Conservation (phyloP, 1,140 invertebrate species). For the Scylla paramamosain region DNA sequence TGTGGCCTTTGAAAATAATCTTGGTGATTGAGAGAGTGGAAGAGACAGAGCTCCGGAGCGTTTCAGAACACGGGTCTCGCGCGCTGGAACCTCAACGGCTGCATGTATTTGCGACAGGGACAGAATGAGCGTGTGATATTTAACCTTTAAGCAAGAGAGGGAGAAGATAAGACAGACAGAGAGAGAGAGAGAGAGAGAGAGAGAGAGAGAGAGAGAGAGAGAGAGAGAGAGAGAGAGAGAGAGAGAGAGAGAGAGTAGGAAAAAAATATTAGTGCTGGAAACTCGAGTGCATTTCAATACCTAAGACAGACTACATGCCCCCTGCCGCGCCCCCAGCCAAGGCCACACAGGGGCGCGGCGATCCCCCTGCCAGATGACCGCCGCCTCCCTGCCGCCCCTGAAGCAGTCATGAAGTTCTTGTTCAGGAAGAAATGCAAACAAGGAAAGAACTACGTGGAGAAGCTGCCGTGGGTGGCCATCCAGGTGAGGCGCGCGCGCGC, state of each 20-base stretch:
- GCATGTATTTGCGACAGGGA: no score
- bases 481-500: constrained; percentile 16
- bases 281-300: neutral
- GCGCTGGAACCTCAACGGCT: no score
- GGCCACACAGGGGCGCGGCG: neutral
- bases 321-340: neutral
- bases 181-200: neutral
- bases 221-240: neutral
- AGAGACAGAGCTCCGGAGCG: no score
- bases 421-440: constrained; percentile 47
- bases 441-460: neutral
- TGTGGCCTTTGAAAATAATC: no score
- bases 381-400: no score
- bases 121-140: no score
- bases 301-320: neutral
- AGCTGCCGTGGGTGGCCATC: constrained; percentile 41
- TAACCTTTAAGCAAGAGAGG: no score
- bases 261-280: neutral
- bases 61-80: no score
- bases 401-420: constrained; percentile 33
- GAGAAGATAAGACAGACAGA: no score
- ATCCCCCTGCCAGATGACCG: neutral
- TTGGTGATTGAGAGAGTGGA: no score
- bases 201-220: neutral
- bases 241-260: neutral